Base-by-base conservation (phyloP, 1,140 invertebrate genomes). In the Solenopsis invicta region DNA sequence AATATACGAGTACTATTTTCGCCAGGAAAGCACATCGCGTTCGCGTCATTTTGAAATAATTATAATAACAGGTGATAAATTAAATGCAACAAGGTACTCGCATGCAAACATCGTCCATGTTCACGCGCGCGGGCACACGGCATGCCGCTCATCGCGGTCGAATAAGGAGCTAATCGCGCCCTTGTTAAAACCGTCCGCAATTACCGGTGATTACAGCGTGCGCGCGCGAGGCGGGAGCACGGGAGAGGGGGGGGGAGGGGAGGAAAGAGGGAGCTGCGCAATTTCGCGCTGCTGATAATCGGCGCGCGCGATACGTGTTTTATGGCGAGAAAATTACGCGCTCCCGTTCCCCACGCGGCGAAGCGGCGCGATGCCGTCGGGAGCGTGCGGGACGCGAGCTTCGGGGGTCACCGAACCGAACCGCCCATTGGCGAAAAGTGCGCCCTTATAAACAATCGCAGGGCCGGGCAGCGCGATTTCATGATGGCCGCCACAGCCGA, bases 401-500 rank as follows among this genome's bases (percentile, higher is more conserved):
- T 69, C n/a, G 18, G 72, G 50, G 76, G 81, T 90, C 75, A 81
- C 56, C 64, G 59, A 76, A 75, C 21, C 34, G 85, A 62, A 90
- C 86, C 89, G 86, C 88, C 89, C 86, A 90, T 88, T 82, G 74
- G 5, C 52, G 69, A 45, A 86, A 91, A 90, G 82, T 84, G 86
- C 85, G 78, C 87, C 88, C 90, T 86, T 91, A 84, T 91, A 92
- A 92, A 93, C 89, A 92, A 92, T 89, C 76, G 86, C 85, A 88
- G 90, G 87, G 62, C 81, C 82, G 87, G 85, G 86, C 88, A 90
- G 88, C 87, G 91, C 87, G 87, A 93, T 86, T 29, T 89, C 92
- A 94, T 90, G 93, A 95, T 95, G 94, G 94, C 94, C 92, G 92
- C 93, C 93, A 50, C 29, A 45, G 56, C 61, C 52, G 48, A 77